phyloP scores from a whole-genome alignment of 2,113 vertebrate genomes.

The Rhabdomys dilectus region DNA sequence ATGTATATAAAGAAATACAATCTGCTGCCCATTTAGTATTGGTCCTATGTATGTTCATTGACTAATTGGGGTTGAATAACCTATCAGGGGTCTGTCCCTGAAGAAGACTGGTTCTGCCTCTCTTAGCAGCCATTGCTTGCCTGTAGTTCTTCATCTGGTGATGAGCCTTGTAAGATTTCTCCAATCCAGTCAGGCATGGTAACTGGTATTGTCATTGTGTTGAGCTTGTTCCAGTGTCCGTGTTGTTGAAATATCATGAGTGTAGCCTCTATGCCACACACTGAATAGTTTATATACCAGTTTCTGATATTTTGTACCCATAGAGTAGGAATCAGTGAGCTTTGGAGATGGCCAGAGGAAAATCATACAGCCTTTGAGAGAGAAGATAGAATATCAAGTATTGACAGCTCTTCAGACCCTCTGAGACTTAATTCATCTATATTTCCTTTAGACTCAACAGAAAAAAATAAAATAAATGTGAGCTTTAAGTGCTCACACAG shows the following conservation, averaged over 20 bases:
- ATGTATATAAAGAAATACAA: background rate
- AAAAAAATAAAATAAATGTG: background rate
- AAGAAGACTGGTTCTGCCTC: background rate
- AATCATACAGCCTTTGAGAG: background rate
- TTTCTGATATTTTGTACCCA: background rate
- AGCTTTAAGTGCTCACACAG: background rate
- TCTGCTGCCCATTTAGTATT: background rate
- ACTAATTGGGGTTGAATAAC: background rate
- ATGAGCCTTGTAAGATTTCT: background rate
- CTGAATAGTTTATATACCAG: background rate
- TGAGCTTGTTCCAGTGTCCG: background rate
- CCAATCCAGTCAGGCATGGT: background rate
- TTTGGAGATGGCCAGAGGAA: background rate
- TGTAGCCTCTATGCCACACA: background rate
- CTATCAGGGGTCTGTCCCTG: background rate
- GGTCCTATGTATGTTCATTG: background rate
- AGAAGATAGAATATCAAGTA: background rate
- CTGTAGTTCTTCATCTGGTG: background rate
- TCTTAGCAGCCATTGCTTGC: background rate
- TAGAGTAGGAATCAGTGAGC: background rate
- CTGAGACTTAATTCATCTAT: background rate
- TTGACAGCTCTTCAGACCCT: background rate
- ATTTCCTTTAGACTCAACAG: background rate
- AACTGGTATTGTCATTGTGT: background rate
- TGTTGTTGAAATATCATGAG: background rate